Evolutionary conservation across 1,140 invertebrate species (phyloP).

Genomic region (Eriocheir sinensis): DNA sequence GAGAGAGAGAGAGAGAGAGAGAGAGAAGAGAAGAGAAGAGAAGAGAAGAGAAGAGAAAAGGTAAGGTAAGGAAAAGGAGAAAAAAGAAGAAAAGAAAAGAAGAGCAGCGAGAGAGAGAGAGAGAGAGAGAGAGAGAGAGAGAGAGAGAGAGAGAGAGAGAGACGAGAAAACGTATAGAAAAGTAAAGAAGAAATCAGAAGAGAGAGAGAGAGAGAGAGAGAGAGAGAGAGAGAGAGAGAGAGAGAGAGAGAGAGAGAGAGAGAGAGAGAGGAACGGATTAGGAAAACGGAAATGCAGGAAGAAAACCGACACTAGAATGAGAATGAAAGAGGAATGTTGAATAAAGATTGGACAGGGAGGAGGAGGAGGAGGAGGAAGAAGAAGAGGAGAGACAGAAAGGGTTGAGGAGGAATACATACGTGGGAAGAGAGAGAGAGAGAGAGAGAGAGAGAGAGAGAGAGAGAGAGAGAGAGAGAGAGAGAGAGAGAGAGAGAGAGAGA

Average conservation of each 20-base stretch:
- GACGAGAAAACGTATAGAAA: too few relatives aligned
- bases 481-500: conserved; percentile 27
- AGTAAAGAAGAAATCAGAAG: too few relatives aligned
- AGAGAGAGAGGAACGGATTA: not conserved
- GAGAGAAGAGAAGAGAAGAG: not conserved
- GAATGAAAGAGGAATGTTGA: too few relatives aligned
- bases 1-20: conserved; percentile 17
- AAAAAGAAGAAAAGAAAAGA: too few relatives aligned
- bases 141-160: conserved; percentile 6
- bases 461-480: too few relatives aligned
- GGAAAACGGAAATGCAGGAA: not conserved
- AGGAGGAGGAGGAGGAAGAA: not conserved
- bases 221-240: not conserved
- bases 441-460: not conserved
- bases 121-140: not conserved
- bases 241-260: not conserved
- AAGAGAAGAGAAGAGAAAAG: too few relatives aligned
- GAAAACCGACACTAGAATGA: not conserved
- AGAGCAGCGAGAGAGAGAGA: not conserved
- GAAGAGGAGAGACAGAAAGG: not conserved
- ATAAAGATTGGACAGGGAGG: not conserved
- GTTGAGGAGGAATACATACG: too few relatives aligned
- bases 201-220: conserved; percentile 9
- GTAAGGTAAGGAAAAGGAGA: too few relatives aligned
- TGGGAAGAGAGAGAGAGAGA: not conserved